Conservation (phyloP, 2,797 vertebrate species). For the Lepus townsendii region DNA sequence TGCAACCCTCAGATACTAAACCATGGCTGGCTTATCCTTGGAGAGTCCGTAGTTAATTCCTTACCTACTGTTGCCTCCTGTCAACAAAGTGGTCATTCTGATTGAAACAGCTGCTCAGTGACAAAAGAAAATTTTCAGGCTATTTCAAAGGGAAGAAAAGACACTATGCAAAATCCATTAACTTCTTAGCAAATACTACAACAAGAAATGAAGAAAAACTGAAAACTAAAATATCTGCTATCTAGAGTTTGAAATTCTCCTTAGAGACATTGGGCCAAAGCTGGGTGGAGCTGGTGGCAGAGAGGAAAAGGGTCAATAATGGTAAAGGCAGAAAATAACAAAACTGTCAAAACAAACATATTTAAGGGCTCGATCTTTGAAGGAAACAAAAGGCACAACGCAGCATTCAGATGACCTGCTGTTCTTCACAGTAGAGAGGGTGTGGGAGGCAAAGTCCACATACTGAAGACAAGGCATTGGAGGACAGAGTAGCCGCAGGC, state of each 20-base stretch:
- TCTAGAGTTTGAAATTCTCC: background rate
- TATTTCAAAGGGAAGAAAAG: background rate
- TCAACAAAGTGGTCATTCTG: background rate
- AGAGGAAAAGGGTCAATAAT: background rate
- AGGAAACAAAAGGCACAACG: background rate
- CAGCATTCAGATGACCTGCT: background rate
- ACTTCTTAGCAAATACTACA: background rate
- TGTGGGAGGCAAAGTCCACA: background rate
- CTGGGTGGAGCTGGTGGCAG: fast-evolving
- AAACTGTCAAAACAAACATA: background rate
- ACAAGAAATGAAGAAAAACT: background rate
- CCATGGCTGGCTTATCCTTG: background rate
- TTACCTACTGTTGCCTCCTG: background rate
- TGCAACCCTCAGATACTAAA: background rate
- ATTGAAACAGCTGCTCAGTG: background rate
- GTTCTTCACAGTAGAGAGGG: background rate
- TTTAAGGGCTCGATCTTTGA: background rate
- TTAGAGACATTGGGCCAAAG: background rate
- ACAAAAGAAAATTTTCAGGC: background rate
- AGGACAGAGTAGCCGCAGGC: background rate
- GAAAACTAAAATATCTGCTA: background rate
- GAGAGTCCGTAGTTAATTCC: background rate
- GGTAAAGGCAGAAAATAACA: background rate
- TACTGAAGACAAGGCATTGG: background rate
- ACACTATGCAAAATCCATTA: background rate